These are phyloP conservation scores for Sesamia nonagrioides DNA, from an alignment of 1,140 invertebrate genomes.

Conservation along the genomic window DNA sequence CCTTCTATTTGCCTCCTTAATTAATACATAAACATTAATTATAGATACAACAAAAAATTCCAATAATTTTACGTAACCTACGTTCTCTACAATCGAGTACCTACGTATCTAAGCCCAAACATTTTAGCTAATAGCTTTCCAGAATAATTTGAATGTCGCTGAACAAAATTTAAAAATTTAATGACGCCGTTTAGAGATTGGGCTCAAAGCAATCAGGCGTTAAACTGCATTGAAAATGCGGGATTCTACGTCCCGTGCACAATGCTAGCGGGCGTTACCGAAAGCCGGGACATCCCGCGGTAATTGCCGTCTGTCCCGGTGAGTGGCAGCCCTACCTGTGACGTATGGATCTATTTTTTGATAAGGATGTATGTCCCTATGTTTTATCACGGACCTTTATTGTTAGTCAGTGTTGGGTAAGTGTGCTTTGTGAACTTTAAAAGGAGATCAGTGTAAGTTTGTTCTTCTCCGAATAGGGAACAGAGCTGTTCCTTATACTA, in stretches of 20 bases:
- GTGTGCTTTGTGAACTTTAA: constrained; percentile 1
- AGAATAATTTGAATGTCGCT: constrained; percentile 22
- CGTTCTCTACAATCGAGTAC: background rate
- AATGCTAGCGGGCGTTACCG: constrained; percentile 34
- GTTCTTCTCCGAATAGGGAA: too few relatives aligned
- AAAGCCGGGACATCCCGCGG: constrained; percentile 21
- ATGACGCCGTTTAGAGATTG: constrained; percentile 39
- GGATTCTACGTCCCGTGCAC: constrained; percentile 31
- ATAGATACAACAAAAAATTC: too few relatives aligned
- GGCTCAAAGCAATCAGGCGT: constrained; percentile 37
- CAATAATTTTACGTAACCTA: background rate
- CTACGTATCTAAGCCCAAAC: background rate
- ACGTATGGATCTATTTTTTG: constrained; percentile 12
- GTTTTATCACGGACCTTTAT: constrained; percentile 4
- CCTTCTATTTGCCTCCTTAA: too few relatives aligned
- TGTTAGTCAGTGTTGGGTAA: constrained; percentile 11
- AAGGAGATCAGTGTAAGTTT: background rate
- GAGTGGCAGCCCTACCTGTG: constrained; percentile 21
- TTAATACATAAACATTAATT: too few relatives aligned
- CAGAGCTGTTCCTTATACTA: too few relatives aligned
- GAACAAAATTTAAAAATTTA: constrained; percentile 44
- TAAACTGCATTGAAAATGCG: constrained; percentile 47
- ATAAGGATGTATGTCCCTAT: background rate
- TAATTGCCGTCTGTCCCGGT: constrained; percentile 40
- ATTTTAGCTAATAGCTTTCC: constrained; percentile 15